phyloP scores from a whole-genome alignment of 2,888 invertebrate genomes.

The Dendrolimus houi region DNA sequence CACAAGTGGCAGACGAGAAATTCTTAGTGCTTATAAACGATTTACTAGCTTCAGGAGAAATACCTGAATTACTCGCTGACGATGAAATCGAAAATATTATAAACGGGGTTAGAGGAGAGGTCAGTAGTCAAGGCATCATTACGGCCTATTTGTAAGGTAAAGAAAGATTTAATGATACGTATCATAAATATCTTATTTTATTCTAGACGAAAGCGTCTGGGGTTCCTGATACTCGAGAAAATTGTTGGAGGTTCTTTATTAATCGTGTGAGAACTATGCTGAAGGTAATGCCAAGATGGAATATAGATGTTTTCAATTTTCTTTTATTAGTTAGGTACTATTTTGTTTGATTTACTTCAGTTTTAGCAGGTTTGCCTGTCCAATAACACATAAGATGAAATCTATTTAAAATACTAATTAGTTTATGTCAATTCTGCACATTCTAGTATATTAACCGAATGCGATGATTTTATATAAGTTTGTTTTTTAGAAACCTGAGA shows the following conservation, averaged over 20 bases:
- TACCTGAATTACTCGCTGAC: constrained; percentile 92
- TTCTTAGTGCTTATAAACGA: constrained; percentile 96
- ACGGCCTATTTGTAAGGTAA: too few species aligned
- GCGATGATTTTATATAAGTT: too few species aligned
- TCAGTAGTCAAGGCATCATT: constrained; percentile 21
- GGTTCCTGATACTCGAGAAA: constrained; percentile 89
- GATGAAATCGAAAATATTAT: constrained; percentile 94
- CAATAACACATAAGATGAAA: too few species aligned
- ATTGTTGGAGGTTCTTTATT: constrained; percentile 97
- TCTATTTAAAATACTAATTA: too few species aligned
- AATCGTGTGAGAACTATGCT: constrained; percentile 88
- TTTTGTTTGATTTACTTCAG: too few species aligned
- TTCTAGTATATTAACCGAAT: too few species aligned
- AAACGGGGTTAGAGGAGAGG: constrained; percentile 84
- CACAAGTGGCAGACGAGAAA: constrained; percentile 92
- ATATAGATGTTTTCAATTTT: too few species aligned
- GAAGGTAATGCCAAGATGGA: constrained; percentile 56
- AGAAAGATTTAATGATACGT: neutral
- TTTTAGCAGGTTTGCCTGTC: too few species aligned
- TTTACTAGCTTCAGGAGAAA: constrained; percentile 94
- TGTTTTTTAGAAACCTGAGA: too few species aligned
- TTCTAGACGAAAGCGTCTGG: constrained; percentile 86
- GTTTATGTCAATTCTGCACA: too few species aligned
- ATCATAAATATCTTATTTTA: constrained; percentile 1
- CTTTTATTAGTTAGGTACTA: too few species aligned